Percentiles rank a stretch among this genome's conserved stretches.
Conservation (phyloP, 2,888 invertebrate species). For the Auanema sp. region DNA sequence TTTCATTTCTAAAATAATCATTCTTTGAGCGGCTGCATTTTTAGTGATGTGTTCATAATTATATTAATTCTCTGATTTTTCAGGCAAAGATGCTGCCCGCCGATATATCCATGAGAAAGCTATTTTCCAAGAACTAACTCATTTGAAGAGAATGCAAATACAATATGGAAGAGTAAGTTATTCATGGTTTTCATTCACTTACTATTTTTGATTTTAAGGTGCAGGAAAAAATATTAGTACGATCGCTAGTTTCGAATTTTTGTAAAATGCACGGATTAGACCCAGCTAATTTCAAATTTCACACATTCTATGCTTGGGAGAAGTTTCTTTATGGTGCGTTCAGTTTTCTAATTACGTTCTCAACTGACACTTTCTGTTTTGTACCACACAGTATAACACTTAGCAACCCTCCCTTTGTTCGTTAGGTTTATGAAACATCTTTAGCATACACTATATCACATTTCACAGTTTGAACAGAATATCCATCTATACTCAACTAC, state of each 20-base stretch:
- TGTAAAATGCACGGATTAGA: conserved; percentile 59
- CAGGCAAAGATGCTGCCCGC: conserved; percentile 23
- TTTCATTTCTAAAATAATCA: no score
- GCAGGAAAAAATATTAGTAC: conserved; percentile 59
- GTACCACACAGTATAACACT: not conserved
- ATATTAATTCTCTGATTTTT: conserved; percentile 4
- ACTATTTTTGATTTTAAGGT: conserved; percentile 27
- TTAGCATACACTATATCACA: no score
- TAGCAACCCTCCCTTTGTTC: not conserved
- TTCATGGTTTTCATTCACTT: not conserved
- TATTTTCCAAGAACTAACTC: conserved; percentile 81
- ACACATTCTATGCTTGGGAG: conserved; percentile 61
- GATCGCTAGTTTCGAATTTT: conserved; percentile 59
- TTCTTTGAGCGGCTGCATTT: conserved; percentile 1
- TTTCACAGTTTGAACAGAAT: no score
- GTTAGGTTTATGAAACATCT: no score
- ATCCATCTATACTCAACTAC: no score
- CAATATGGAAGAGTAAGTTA: conserved; percentile 73
- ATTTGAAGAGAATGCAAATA: conserved; percentile 87
- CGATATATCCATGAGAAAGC: conserved; percentile 57
- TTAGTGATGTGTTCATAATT: not conserved
- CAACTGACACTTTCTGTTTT: not conserved
- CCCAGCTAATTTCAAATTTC: conserved; percentile 53
- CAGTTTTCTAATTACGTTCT: not conserved
- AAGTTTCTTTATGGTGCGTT: conserved; percentile 60